Evolutionary conservation across 2,797 vertebrate species (phyloP).

Genomic region (Fringilla coelebs): DNA sequence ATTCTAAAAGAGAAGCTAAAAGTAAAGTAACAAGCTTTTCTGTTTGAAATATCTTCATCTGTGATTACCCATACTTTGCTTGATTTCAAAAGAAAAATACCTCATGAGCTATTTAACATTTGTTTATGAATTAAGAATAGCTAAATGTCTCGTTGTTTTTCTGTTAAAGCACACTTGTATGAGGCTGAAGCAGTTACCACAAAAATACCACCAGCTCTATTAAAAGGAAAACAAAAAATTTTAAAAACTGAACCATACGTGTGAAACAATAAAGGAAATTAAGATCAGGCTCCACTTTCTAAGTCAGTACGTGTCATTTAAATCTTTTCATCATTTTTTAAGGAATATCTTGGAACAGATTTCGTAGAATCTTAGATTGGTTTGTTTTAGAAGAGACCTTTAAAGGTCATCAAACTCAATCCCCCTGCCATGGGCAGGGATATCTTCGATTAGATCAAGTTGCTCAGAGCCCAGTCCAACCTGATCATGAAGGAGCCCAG

Average conservation of each 20-base stretch:
- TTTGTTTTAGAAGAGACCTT: not conserved
- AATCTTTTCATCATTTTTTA: not conserved
- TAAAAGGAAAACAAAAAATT: not conserved
- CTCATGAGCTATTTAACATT: not conserved
- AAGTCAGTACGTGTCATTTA: not conserved
- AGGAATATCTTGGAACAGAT: not conserved
- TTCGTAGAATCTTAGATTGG: not conserved
- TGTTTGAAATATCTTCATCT: not conserved
- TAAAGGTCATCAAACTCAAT: not conserved
- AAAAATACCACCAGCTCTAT: not conserved
- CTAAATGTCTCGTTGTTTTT: not conserved
- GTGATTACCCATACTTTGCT: not conserved
- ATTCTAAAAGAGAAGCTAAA: not conserved
- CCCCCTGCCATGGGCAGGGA: accelerated
- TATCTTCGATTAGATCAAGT: not conserved
- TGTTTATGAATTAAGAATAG: not conserved
- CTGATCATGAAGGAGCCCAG: not conserved
- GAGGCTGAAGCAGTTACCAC: not conserved
- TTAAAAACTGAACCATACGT: not conserved
- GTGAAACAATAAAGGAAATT: not conserved
- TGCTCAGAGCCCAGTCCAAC: not conserved
- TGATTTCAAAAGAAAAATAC: not conserved
- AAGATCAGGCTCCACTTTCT: not conserved
- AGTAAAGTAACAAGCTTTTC: not conserved
- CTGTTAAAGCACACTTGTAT: not conserved